Base-by-base conservation (phyloP, 2,888 invertebrate genomes). In the Agrotis exclamationis region DNA sequence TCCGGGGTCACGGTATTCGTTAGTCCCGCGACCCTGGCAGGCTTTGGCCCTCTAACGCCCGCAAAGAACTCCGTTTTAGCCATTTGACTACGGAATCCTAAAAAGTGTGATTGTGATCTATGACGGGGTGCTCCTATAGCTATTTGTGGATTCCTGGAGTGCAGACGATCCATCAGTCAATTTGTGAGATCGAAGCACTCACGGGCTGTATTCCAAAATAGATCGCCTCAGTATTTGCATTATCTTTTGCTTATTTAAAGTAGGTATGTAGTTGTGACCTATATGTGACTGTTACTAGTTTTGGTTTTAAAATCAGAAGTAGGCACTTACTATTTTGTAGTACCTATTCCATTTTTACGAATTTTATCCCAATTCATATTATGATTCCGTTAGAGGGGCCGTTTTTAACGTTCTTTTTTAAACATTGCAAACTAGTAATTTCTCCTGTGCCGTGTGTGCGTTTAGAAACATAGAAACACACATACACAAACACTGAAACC, bases 111-210 rank as follows among this genome's bases (percentile, higher is more conserved):
- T 80, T 57, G 80, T 69, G 69, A 76, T 77, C 51, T 74, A 72
- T 65, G 56, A 51, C 33, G 3, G 48, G 64, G 79, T 56, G 62
- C 22, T 56, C 50, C 33, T 18, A 18, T 7, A 53, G 28, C 60
- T 70, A 77, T 77, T 83, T 67, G 67, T 6, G 48, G 44, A 69
- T 20, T 50, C 53, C 14, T 53, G 5, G 51, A 74, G 66, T 69
- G 68, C 75, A 76, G 48, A 45, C 62, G 16, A 84, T 85, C 76
- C 67, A 74, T 85, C 83, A 81, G 73, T 70, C 85, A 86, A 83
- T 85, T 85, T 85, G 81, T 60, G 59, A 53, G 53, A 53, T 47
- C 53, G 60, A 66, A 59, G 67, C 63, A 53, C 65, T 63, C 50
- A 24, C 39, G 6, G 20, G 33, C 16, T 39, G 24, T 39, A 33